Base-by-base conservation (phyloP, 2,113 vertebrate species). In the Lampris incognitus region DNA sequence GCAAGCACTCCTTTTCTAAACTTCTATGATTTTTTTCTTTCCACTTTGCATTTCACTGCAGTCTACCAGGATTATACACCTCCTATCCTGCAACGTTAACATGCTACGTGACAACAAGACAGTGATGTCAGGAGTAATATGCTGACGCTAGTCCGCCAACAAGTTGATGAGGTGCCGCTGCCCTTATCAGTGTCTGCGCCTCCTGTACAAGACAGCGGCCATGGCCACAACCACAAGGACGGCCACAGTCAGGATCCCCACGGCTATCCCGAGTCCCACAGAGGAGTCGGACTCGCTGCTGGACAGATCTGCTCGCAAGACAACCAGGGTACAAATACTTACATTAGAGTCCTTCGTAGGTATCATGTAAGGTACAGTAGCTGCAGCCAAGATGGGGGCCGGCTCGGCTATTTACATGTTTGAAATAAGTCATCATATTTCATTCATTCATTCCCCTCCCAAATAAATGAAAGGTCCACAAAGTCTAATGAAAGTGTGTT, bases 121-220 rank as follows among this genome's bases (percentile, higher is more conserved):
- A 38, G 65, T 9, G 52, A 50, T 7, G 62, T 52, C 9, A 48
- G 39, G 38, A 6, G 39, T 39, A 50, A 46, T 41, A 10, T n/a
- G 5, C 57, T 36, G 10, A 50, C 9, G 37, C 60, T 37, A 10
- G n/a, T 63, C 44, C 44, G 24, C 24, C 24, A 24, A 24, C 24
- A 24, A 11, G 39, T 9, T 49, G 11, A 39, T 41, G 6, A 8
- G 39, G 4, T 40, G 0, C 13, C 40, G 40, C 11, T 6, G 9
- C 13, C 5, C 42, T 69, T 38, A 72, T 11, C 42, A 50, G 61
- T 46, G 41, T 36, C 54, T 68, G 40, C 57, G 57, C 61, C 68
- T 89, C 69, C 66, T 89, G 90, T 90, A 91, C 79, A 92, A 76
- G 72, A 92, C 2, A 9, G 59, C 72, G 24, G 79, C 90, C 49